phyloP scores from a whole-genome alignment of 2,888 invertebrate species.

The Villa cingulata region DNA sequence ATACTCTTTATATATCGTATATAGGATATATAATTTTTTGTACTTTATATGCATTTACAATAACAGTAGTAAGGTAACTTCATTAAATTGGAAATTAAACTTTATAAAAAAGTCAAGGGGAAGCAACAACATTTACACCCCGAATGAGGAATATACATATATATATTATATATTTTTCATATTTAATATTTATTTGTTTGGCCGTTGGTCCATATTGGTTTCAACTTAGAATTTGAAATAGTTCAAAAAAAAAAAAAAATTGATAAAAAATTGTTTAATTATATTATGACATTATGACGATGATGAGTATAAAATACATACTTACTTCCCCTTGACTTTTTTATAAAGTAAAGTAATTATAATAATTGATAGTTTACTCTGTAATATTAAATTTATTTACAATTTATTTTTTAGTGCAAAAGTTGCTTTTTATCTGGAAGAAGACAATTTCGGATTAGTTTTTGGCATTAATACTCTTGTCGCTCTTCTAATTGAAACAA shows the following conservation, averaged over 20 bases:
- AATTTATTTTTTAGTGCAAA: slow-evolving; percentile 50
- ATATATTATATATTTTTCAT: neutral
- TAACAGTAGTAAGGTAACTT: slow-evolving; percentile 34
- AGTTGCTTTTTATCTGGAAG: slow-evolving; percentile 65
- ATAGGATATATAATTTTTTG: slow-evolving; percentile 60
- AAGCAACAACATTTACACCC: no score
- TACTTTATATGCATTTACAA: slow-evolving; percentile 63
- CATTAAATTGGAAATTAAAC: no score
- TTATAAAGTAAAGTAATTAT: no score
- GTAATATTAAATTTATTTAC: no score
- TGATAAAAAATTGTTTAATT: neutral
- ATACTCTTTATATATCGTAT: slow-evolving; percentile 57
- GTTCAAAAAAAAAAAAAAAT: no score
- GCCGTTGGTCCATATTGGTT: neutral
- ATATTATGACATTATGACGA: no score
- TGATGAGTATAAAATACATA: no score
- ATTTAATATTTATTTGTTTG: neutral
- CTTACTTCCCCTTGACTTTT: neutral
- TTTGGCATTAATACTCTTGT: slow-evolving; percentile 82
- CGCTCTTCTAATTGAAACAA: slow-evolving; percentile 62
- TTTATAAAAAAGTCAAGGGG: no score
- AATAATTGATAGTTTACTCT: no score
- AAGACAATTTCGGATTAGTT: slow-evolving; percentile 77
- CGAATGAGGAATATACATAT: no score
- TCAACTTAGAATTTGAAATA: no score